Evolutionary conservation across 2,888 invertebrate genomes (phyloP).

Genomic region (Sinotaia quadrata): DNA sequence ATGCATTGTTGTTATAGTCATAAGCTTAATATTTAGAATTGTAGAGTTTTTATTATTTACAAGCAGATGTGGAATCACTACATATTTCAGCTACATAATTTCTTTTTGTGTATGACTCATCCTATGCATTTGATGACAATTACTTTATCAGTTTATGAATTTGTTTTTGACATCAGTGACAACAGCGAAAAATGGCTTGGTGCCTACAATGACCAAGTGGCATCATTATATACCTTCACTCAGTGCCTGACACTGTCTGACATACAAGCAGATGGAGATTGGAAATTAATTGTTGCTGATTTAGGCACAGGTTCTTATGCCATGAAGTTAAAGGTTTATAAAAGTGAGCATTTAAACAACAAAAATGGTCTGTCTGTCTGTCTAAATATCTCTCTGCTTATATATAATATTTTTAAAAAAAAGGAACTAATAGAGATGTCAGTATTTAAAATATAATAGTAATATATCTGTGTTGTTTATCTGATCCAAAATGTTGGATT

Average conservation of each 20-base stretch:
- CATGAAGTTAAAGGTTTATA: conserved; percentile 80
- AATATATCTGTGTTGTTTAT: too few relatives aligned
- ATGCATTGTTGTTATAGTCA: too few relatives aligned
- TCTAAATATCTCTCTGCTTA: too few relatives aligned
- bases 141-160: background rate
- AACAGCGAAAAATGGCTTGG: conserved; percentile 77
- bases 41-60: too few relatives aligned
- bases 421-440: too few relatives aligned
- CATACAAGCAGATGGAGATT: conserved; percentile 81
- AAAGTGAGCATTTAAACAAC: conserved; percentile 73
- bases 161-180: conserved; percentile 24
- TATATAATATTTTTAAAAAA: too few relatives aligned
- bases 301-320: conserved; percentile 75
- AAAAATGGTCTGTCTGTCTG: too few relatives aligned
- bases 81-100: background rate
- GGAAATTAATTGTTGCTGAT: conserved; percentile 81
- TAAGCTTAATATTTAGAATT: too few relatives aligned
- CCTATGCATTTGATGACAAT: background rate
- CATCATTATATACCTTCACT: conserved; percentile 79
- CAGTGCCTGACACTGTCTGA: conserved; percentile 82
- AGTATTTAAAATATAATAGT: too few relatives aligned
- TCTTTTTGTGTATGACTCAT: background rate
- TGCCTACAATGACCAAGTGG: conserved; percentile 81
- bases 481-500: too few relatives aligned
- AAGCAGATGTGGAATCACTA: background rate